phyloP scores from a whole-genome alignment of 2,113 vertebrate genomes.

The Rhagologus leucostigma region DNA sequence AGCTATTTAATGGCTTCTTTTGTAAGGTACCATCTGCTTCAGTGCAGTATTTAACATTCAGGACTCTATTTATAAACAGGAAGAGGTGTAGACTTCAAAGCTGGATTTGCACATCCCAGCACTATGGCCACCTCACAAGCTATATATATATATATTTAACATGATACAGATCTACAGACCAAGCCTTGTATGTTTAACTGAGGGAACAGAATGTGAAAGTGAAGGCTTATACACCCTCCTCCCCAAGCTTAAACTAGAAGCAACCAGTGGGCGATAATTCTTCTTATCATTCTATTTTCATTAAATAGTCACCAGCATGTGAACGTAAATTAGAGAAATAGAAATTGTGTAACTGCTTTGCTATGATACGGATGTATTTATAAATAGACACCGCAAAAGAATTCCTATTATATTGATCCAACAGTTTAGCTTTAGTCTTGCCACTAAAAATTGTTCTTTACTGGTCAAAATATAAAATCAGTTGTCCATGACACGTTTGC shows the following conservation, averaged over 20 bases:
- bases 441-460: not conserved
- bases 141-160: constrained; percentile 70
- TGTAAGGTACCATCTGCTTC: constrained; percentile 21
- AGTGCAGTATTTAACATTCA: constrained; percentile 66
- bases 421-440: not conserved
- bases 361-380: not conserved
- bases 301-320: constrained; percentile 48
- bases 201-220: constrained; percentile 23
- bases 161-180: constrained; percentile 45
- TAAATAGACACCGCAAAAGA: not conserved
- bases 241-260: constrained; percentile 66
- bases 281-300: constrained; percentile 60
- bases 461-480: not conserved
- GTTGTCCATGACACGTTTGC: not conserved
- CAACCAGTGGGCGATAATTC: constrained; percentile 63
- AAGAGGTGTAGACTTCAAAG: constrained; percentile 73
- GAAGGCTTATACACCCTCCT: constrained; percentile 37
- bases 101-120: constrained; percentile 72
- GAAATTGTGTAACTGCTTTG: not conserved
- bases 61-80: constrained; percentile 76
- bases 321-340: not conserved
- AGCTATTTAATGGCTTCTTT: not conserved
- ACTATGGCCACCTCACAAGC: constrained; percentile 81
- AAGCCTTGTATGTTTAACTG: constrained; percentile 50
- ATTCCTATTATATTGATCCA: not conserved